Percentiles rank a stretch among this genome's conserved stretches.
Evolutionary conservation across 2,797 vertebrate species (phyloP).

Genomic region (Decapterus maruadsi): DNA sequence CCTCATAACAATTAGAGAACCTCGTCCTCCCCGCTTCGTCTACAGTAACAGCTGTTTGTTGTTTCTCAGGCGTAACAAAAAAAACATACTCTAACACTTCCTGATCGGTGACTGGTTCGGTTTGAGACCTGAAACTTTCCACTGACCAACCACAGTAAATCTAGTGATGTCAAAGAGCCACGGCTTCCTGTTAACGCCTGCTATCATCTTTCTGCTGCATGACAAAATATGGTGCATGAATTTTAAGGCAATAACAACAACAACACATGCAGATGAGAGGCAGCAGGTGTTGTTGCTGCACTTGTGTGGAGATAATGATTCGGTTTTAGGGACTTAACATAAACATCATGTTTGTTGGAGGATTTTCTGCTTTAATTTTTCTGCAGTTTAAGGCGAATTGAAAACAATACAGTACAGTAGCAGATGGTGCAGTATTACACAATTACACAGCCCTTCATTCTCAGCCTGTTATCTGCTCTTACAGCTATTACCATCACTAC

Average conservation of each 20-base stretch:
- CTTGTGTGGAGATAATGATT: too few relatives aligned
- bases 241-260: background rate
- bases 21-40: background rate
- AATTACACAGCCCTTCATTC: background rate
- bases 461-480: conserved; percentile 49
- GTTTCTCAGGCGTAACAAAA: background rate
- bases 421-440: background rate
- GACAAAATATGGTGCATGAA: background rate
- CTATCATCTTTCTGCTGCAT: background rate
- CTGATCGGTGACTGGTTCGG: background rate
- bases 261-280: background rate
- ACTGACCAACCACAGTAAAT: background rate
- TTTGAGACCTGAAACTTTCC: background rate
- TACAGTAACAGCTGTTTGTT: background rate
- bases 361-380: background rate
- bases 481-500: conserved; percentile 41
- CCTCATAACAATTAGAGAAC: background rate
- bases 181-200: background rate
- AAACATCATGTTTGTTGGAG: background rate
- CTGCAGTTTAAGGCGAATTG: background rate
- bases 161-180: background rate
- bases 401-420: background rate
- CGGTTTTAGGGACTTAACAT: background rate
- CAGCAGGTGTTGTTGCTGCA: background rate
- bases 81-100: background rate